These are phyloP conservation scores for Characodon lateralis DNA, from an alignment of 2,797 vertebrate species.

Conservation along the genomic window DNA sequence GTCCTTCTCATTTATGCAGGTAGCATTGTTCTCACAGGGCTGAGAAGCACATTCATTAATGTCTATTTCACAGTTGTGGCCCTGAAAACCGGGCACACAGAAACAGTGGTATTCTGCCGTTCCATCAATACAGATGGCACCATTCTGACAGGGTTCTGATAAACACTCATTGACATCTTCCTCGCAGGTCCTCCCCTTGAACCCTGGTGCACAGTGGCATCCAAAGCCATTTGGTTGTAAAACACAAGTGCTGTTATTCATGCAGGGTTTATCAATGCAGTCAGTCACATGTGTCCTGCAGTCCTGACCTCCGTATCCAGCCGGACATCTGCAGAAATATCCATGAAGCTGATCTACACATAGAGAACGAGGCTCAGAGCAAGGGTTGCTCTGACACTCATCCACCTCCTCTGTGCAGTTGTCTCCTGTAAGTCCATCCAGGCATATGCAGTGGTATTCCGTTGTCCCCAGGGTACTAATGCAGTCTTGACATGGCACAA, in stretches of 20 bases:
- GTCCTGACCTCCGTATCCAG: constrained; percentile 66
- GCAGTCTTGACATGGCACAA: constrained; percentile 78
- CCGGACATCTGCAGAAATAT: constrained; percentile 82
- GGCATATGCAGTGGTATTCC: constrained; percentile 80
- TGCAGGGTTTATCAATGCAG: constrained; percentile 84
- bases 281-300: constrained; percentile 74
- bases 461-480: constrained; percentile 63
- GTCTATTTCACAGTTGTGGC: constrained; percentile 92
- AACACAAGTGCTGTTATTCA: constrained; percentile 81
- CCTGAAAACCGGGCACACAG: constrained; percentile 96
- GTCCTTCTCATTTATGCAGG: constrained; percentile 90
- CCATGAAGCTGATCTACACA: constrained; percentile 77
- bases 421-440: constrained; percentile 67
- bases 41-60: constrained; percentile 94
- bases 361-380: constrained; percentile 64
- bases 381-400: constrained; percentile 83
- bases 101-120: constrained; percentile 85
- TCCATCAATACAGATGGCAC: constrained; percentile 89
- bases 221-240: constrained; percentile 64
- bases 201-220: constrained; percentile 82
- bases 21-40: constrained; percentile 90
- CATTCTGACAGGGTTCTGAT: constrained; percentile 89
- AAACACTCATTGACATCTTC: constrained; percentile 83
- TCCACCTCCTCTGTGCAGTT: constrained; percentile 73
- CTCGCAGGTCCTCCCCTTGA: constrained; percentile 80